Conservation (phyloP, 2,888 invertebrate genomes). For the Eupelmus urozonus region DNA sequence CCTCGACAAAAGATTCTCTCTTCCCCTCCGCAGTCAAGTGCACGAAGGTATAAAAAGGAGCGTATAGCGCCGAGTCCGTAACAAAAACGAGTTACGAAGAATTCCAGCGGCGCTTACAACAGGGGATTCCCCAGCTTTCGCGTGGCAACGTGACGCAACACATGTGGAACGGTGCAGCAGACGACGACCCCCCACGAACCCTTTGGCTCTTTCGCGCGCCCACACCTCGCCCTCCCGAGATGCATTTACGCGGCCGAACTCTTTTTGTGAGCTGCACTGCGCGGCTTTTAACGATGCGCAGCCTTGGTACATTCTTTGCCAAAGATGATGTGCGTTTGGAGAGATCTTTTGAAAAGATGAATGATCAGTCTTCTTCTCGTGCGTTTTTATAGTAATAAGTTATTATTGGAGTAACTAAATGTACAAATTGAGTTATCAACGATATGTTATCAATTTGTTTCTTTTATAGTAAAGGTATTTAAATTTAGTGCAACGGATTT, state of each 20-base stretch:
- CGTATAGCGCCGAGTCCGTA: slow-evolving; percentile 18
- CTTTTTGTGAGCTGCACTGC: neutral
- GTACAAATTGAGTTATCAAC: too few species aligned
- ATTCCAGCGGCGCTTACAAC: slow-evolving; percentile 59
- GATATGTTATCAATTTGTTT: too few species aligned
- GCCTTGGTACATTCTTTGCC: neutral
- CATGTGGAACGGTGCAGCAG: slow-evolving; percentile 64
- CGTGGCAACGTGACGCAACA: slow-evolving; percentile 68
- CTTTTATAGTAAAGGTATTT: too few species aligned
- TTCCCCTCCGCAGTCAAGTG: slow-evolving; percentile 46
- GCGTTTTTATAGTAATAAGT: too few species aligned
- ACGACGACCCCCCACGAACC: slow-evolving; percentile 56
- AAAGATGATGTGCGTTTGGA: too few species aligned
- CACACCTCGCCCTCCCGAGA: slow-evolving; percentile 42
- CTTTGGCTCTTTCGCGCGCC: slow-evolving; percentile 33
- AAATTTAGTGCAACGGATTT: too few species aligned
- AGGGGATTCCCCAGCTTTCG: slow-evolving; percentile 67
- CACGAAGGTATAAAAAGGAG: slow-evolving; percentile 48
- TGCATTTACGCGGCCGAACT: slow-evolving; percentile 23
- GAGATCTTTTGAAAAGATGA: too few species aligned
- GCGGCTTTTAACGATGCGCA: slow-evolving; percentile 19
- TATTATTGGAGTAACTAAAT: too few species aligned
- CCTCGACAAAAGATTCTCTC: slow-evolving; percentile 44
- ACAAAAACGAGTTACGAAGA: slow-evolving; percentile 53
- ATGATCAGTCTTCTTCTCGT: too few species aligned